Percentiles rank a stretch among this genome's conserved stretches.
phyloP scores from a whole-genome alignment of 2,113 vertebrate genomes.

The Cathartes aura region DNA sequence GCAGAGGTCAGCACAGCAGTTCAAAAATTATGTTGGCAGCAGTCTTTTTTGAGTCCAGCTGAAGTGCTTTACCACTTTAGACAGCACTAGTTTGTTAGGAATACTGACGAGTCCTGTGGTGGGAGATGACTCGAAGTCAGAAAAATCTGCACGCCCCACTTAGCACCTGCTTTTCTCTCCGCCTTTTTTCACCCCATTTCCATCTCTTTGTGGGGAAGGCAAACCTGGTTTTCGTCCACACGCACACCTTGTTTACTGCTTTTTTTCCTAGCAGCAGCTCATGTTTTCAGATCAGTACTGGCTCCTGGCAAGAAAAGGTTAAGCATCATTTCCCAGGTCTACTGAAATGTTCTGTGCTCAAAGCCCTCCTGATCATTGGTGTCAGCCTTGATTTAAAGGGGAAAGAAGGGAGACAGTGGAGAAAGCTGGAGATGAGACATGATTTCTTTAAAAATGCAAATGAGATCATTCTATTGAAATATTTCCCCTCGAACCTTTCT shows the following conservation, averaged over 20 bases:
- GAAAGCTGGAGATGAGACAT: not conserved
- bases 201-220: not conserved
- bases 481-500: not conserved
- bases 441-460: not conserved
- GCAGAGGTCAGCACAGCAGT: not conserved
- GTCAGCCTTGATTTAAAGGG: not conserved
- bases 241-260: not conserved
- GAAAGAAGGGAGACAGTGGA: too few relatives aligned
- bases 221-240: not conserved
- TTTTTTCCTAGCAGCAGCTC: not conserved
- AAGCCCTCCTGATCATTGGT: not conserved
- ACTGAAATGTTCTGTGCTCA: not conserved
- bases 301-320: not conserved
- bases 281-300: not conserved
- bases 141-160: not conserved
- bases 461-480: not conserved
- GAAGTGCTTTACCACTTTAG: accelerated
- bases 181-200: not conserved
- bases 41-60: not conserved
- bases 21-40: accelerated
- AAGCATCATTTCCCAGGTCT: not conserved
- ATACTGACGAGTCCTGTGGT: not conserved
- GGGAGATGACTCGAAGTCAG: not conserved
- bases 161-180: not conserved
- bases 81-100: not conserved